Evolutionary conservation across 2,888 invertebrate genomes (phyloP).

Genomic region (Brachylomia viminalis): DNA sequence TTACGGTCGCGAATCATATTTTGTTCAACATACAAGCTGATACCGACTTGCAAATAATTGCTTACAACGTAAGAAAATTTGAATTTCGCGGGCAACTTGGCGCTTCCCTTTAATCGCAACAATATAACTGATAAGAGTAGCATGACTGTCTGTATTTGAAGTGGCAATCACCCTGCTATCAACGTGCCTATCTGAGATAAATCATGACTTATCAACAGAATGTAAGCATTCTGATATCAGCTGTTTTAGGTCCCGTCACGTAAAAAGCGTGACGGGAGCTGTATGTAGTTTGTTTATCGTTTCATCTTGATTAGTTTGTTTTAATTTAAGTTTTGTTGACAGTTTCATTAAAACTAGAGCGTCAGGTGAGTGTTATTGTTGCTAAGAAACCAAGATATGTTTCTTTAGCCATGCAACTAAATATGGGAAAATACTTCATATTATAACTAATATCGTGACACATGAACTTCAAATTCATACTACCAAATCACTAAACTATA

Average conservation of each 20-base stretch:
- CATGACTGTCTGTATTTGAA: slow-evolving; percentile 24
- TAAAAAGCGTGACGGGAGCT: no score
- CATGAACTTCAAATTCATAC: background rate
- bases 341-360: background rate
- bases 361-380: background rate
- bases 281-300: slow-evolving; percentile 6
- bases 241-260: no score
- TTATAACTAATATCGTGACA: background rate
- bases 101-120: background rate
- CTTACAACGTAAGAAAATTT: no score
- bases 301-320: slow-evolving; percentile 5
- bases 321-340: background rate
- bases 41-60: no score
- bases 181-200: slow-evolving; percentile 38
- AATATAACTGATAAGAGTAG: slow-evolving; percentile 12
- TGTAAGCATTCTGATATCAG: slow-evolving; percentile 34
- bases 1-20: no score
- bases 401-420: background rate
- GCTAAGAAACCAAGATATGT: background rate
- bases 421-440: no score
- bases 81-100: no score
- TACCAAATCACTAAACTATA: background rate
- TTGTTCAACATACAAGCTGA: no score
- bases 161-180: slow-evolving; percentile 43
- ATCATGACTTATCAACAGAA: slow-evolving; percentile 41